phyloP scores from a whole-genome alignment of 2,888 invertebrate species.

The Macrophya annulata region DNA sequence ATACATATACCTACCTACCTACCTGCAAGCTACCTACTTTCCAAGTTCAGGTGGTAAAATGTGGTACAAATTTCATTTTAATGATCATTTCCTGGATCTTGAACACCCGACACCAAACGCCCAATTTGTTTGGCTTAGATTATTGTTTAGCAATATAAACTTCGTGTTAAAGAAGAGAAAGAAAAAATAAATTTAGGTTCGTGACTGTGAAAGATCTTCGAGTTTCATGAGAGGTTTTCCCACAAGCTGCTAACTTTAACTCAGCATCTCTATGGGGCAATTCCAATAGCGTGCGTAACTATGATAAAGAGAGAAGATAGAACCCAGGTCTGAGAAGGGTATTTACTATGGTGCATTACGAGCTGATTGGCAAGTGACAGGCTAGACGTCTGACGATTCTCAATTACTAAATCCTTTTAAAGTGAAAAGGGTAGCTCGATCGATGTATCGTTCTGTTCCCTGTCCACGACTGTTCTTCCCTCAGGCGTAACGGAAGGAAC shows the following conservation, averaged over 20 bases:
- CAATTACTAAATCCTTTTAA: conserved; percentile 36
- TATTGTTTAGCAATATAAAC: neutral
- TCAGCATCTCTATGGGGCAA: neutral
- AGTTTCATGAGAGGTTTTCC: neutral
- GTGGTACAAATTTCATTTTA: conserved; percentile 52
- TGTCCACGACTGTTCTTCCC: conserved; percentile 18
- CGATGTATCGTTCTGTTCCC: conserved; percentile 25
- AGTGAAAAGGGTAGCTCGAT: conserved; percentile 33
- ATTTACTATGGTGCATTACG: conserved; percentile 5
- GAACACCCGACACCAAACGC: neutral
- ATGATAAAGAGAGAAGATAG: neutral
- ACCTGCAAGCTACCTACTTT: neutral
- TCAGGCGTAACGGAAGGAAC: neutral
- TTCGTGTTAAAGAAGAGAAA: neutral
- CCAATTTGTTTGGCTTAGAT: conserved; percentile 14
- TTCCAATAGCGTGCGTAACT: conserved; percentile 2
- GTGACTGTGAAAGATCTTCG: neutral
- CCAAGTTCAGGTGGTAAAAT: neutral
- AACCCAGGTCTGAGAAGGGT: neutral
- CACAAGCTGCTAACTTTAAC: neutral
- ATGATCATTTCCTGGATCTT: conserved; percentile 31
- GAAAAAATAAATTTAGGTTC: neutral
- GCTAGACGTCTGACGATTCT: conserved; percentile 29
- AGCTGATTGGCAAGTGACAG: conserved; percentile 30
- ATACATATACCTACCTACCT: neutral